Evolutionary conservation across 1,140 invertebrate species (phyloP).

Genomic region (Leptopilina boulardi): DNA sequence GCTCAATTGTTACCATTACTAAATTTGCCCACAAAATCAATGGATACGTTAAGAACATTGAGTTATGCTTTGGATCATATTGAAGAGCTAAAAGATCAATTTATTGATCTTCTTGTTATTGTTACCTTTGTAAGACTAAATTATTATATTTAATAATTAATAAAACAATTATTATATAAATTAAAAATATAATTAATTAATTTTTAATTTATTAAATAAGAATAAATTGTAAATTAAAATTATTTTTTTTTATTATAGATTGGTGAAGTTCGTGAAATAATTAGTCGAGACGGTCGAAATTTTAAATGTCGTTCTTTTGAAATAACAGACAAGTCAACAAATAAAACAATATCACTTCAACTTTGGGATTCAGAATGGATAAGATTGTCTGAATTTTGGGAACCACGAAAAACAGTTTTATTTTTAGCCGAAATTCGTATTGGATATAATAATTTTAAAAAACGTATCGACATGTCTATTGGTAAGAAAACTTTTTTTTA

Average conservation of each 20-base stretch:
- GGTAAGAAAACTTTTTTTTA: slow-evolving; percentile 50
- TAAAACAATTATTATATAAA: too few relatives aligned
- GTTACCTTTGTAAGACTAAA: slow-evolving; percentile 71
- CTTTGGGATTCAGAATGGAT: slow-evolving; percentile 72
- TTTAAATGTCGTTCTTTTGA: slow-evolving; percentile 68
- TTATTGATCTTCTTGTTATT: slow-evolving; percentile 70
- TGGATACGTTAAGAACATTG: slow-evolving; percentile 57
- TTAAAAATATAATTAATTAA: too few relatives aligned
- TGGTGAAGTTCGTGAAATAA: slow-evolving; percentile 65
- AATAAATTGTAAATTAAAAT: too few relatives aligned
- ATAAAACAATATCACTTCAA: slow-evolving; percentile 57
- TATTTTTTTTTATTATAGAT: slow-evolving; percentile 52
- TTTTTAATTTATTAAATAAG: not conserved
- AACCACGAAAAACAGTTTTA: slow-evolving; percentile 66
- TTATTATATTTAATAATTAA: slow-evolving; percentile 20
- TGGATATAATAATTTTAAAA: slow-evolving; percentile 68
- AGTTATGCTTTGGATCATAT: slow-evolving; percentile 66
- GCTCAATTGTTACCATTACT: slow-evolving; percentile 74
- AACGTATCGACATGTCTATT: slow-evolving; percentile 63
- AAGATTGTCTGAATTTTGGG: slow-evolving; percentile 65
- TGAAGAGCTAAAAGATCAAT: slow-evolving; percentile 67
- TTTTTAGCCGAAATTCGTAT: slow-evolving; percentile 72
- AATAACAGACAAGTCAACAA: slow-evolving; percentile 58
- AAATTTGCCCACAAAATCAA: slow-evolving; percentile 78
- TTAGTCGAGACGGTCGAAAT: slow-evolving; percentile 65